phyloP scores from a whole-genome alignment of 2,113 vertebrate species.

The Phasianus colchicus region DNA sequence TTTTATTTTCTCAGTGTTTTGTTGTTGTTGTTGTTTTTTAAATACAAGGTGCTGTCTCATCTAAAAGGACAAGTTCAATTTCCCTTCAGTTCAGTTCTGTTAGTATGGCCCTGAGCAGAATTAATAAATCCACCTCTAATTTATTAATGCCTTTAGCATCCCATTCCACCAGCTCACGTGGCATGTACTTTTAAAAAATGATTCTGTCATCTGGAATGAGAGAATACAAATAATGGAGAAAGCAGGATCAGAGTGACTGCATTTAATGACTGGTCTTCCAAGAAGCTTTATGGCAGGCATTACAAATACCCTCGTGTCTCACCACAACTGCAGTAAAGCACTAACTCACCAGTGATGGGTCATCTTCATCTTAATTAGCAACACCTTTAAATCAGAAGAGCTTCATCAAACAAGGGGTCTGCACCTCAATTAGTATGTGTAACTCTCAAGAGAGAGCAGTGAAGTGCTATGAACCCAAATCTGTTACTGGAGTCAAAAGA shows the following conservation, averaged over 20 bases:
- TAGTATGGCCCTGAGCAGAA: slow-evolving; percentile 19
- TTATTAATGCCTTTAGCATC: slow-evolving; percentile 48
- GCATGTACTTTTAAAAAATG: slow-evolving; percentile 20
- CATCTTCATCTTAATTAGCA: not conserved
- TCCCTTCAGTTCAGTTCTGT: not conserved
- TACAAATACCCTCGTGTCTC: not conserved
- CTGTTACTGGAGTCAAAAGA: not conserved
- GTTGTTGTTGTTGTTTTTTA: too few relatives aligned
- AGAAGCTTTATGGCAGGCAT: not conserved
- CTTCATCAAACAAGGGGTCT: not conserved
- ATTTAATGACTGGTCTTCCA: slow-evolving; percentile 13
- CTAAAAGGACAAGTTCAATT: slow-evolving; percentile 27
- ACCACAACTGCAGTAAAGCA: not conserved
- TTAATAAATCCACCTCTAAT: slow-evolving; percentile 57
- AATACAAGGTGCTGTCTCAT: not conserved
- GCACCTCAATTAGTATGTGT: not conserved
- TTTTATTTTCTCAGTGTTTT: not conserved
- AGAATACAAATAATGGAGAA: slow-evolving; percentile 42
- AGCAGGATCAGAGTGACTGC: not conserved
- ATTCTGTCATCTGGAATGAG: slow-evolving; percentile 42
- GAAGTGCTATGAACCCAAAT: not conserved
- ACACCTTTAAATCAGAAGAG: not conserved
- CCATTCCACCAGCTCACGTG: not conserved
- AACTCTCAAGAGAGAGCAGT: not conserved
- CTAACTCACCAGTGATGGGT: not conserved